Evolutionary conservation across 53 echinoderm and acorn worm species (phyloP).

Genomic region (Holothuria leucospilota): DNA sequence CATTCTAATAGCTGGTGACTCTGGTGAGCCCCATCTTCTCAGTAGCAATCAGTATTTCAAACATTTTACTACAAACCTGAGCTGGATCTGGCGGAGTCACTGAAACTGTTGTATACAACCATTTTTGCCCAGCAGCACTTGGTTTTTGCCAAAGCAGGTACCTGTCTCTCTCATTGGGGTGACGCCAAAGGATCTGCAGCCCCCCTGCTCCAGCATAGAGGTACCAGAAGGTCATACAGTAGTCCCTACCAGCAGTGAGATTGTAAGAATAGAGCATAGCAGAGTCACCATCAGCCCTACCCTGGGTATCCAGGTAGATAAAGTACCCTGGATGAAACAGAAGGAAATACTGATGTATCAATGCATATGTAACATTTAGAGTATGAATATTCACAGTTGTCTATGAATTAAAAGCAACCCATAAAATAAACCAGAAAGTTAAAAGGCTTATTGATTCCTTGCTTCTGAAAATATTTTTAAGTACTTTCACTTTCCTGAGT

Average conservation of each 20-base stretch:
- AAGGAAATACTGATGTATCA: neutral
- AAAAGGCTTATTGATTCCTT: too few relatives aligned
- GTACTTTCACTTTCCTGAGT: too few relatives aligned
- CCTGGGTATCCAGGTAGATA: slow-evolving; percentile 70
- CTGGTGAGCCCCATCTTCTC: too few relatives aligned
- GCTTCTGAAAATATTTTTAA: too few relatives aligned
- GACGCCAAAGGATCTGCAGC: slow-evolving; percentile 14
- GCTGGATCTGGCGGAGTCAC: slow-evolving; percentile 6
- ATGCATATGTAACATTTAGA: neutral
- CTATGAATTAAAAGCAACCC: too few relatives aligned
- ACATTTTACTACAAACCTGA: neutral
- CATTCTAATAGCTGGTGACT: too few relatives aligned
- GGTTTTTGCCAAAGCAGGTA: slow-evolving; percentile 26
- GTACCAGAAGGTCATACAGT: slow-evolving; percentile 83
- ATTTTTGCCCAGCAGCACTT: neutral
- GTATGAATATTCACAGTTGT: too few relatives aligned
- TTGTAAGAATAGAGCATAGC: slow-evolving; percentile 54
- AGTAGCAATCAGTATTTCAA: too few relatives aligned
- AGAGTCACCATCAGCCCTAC: slow-evolving; percentile 30
- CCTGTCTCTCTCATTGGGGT: slow-evolving; percentile 2
- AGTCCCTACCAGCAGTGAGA: slow-evolving; percentile 31
- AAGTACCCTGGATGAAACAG: slow-evolving; percentile 66
- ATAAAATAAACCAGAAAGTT: too few relatives aligned
- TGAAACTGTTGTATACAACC: slow-evolving; percentile 21
- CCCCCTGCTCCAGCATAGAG: neutral